These are phyloP conservation scores for Phaedon cochleariae DNA, from an alignment of 2,888 invertebrate genomes.

Conservation along the genomic window DNA sequence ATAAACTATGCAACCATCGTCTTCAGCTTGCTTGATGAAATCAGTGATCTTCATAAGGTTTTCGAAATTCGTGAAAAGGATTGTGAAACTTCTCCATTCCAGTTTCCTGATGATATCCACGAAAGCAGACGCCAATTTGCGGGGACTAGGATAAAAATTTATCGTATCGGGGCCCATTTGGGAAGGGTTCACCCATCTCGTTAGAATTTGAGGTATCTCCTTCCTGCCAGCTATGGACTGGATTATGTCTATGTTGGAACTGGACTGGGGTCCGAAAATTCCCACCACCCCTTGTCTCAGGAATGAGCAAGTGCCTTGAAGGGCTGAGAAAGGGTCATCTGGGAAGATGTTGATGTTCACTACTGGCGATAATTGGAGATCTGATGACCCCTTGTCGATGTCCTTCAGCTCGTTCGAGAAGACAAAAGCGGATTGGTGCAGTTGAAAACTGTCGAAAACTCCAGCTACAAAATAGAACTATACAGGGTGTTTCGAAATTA, in stretches of 20 bases:
- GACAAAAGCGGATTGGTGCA: conserved; percentile 38
- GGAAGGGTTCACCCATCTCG: conserved; percentile 23
- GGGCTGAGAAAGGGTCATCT: conserved; percentile 39
- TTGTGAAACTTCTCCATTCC: conserved; percentile 68
- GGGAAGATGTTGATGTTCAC: conserved; percentile 19
- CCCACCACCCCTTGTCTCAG: conserved; percentile 67
- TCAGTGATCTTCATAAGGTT: conserved; percentile 65
- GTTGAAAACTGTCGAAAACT: conserved; percentile 41
- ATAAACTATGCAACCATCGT: conserved; percentile 55
- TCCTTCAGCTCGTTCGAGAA: conserved; percentile 31
- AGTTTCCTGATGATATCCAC: conserved; percentile 61
- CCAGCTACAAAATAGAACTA: conserved; percentile 32
- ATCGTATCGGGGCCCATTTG: conserved; percentile 54
- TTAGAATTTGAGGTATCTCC: conserved; percentile 31
- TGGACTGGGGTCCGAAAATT: conserved; percentile 29
- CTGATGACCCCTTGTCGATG: conserved; percentile 23
- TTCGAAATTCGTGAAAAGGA: conserved; percentile 68
- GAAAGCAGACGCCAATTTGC: conserved; percentile 47
- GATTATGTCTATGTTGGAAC: conserved; percentile 26
- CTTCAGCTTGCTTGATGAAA: conserved; percentile 62
- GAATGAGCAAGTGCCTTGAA: conserved; percentile 39
- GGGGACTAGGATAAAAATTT: conserved; percentile 70
- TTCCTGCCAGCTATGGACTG: conserved; percentile 26
- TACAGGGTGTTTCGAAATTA: too few relatives aligned
- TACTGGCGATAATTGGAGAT: conserved; percentile 16